A percentile compares a stretch with the other conserved stretches of the same genome.
These are phyloP conservation scores for Graphium colonna DNA, from an alignment of 2,888 invertebrate species.

Conservation along the genomic window DNA sequence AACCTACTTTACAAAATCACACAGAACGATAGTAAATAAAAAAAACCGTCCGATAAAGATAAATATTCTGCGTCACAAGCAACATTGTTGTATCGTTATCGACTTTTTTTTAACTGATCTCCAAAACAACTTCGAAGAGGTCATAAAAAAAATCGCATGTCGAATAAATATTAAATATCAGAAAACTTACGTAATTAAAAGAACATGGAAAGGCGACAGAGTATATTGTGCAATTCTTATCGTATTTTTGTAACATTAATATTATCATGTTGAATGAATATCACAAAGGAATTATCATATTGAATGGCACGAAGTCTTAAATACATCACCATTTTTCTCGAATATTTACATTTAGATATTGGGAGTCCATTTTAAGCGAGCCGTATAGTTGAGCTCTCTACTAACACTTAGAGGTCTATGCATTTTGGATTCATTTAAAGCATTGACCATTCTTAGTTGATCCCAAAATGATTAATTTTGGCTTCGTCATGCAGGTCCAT, in stretches of 20 bases:
- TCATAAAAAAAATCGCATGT: neutral
- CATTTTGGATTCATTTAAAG: conserved; percentile 32
- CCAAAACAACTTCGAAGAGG: neutral
- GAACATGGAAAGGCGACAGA: too few relatives aligned
- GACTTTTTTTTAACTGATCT: neutral
- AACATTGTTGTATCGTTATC: neutral
- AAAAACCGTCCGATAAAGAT: neutral
- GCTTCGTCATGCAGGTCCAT: neutral
- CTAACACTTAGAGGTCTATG: conserved; percentile 18
- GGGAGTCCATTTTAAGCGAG: conserved; percentile 23
- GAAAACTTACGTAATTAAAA: too few relatives aligned
- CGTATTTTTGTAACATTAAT: conserved; percentile 2
- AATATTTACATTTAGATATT: conserved; percentile 28
- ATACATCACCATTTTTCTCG: conserved; percentile 23
- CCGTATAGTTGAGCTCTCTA: too few relatives aligned
- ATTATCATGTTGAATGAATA: neutral
- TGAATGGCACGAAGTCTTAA: conserved; percentile 12
- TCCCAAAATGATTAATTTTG: neutral
- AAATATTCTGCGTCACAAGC: neutral
- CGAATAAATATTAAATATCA: neutral
- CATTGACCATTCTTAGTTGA: conserved; percentile 10
- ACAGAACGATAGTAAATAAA: too few relatives aligned
- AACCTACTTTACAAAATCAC: too few relatives aligned
- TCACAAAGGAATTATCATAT: conserved; percentile 3
- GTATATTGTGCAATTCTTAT: neutral